Conservation (phyloP, 1,140 invertebrate genomes). For the Caenorhabditis tropicalis region DNA sequence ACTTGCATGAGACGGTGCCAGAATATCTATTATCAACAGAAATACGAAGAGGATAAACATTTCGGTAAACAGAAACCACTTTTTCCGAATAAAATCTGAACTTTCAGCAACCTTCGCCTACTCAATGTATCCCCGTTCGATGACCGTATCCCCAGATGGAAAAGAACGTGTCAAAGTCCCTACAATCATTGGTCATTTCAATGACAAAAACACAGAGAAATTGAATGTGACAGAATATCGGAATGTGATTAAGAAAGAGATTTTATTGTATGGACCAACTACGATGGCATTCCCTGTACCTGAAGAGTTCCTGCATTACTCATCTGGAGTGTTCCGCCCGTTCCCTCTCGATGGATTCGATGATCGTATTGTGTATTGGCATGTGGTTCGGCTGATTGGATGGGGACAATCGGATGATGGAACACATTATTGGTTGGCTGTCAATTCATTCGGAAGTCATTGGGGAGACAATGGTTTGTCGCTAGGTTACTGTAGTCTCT, state of each 20-base stretch:
- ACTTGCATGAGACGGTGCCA: slow-evolving; percentile 65
- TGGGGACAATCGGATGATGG: slow-evolving; percentile 69
- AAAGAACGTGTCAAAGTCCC: slow-evolving; percentile 44
- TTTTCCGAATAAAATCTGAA: not conserved
- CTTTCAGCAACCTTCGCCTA: slow-evolving; percentile 69
- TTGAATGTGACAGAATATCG: slow-evolving; percentile 15
- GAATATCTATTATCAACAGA: slow-evolving; percentile 68
- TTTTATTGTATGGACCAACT: slow-evolving; percentile 68
- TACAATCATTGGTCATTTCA: slow-evolving; percentile 46
- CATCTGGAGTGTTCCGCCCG: slow-evolving; percentile 68
- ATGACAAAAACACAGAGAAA: slow-evolving; percentile 40
- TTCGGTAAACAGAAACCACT: no score
- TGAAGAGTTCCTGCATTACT: slow-evolving; percentile 71
- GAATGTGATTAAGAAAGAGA: slow-evolving; percentile 67
- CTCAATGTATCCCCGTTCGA: slow-evolving; percentile 69
- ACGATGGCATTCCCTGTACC: slow-evolving; percentile 71
- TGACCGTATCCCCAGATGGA: slow-evolving; percentile 63
- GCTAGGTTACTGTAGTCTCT: no score
- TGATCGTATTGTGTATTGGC: slow-evolving; percentile 70
- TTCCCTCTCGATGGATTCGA: slow-evolving; percentile 64
- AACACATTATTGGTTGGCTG: slow-evolving; percentile 66
- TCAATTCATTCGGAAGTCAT: slow-evolving; percentile 68
- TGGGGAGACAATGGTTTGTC: slow-evolving; percentile 71
- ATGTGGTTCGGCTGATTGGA: slow-evolving; percentile 69
- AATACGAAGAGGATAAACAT: slow-evolving; percentile 69